phyloP scores from a whole-genome alignment of 2,113 vertebrate genomes.

The Pterocles gutturalis region DNA sequence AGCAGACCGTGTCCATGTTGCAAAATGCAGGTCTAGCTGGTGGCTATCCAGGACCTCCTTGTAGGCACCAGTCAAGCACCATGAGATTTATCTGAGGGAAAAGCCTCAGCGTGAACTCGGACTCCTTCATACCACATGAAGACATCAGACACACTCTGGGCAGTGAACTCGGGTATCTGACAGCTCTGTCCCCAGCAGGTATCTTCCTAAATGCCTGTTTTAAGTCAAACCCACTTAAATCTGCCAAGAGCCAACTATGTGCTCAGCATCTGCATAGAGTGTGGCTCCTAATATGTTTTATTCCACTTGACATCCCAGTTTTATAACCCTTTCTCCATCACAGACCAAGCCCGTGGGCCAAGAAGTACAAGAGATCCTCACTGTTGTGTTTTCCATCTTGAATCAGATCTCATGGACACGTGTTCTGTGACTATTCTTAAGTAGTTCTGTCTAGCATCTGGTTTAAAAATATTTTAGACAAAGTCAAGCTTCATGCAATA shows the following conservation, averaged over 20 bases:
- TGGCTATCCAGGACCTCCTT: neutral
- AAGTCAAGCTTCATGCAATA: neutral
- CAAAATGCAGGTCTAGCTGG: neutral
- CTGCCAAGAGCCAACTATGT: neutral
- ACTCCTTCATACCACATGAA: neutral
- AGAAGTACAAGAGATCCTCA: neutral
- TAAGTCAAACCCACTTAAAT: neutral
- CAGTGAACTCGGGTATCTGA: neutral
- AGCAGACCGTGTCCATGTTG: accelerated
- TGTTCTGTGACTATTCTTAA: neutral
- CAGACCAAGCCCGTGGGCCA: neutral
- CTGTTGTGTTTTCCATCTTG: neutral
- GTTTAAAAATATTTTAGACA: neutral
- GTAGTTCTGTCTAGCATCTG: neutral
- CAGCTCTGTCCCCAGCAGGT: neutral
- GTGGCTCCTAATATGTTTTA: neutral
- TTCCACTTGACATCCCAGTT: neutral
- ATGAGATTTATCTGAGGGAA: neutral
- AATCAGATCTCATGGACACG: neutral
- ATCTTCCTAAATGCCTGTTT: neutral
- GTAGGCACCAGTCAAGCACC: neutral
- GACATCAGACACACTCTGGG: neutral
- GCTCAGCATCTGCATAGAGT: neutral
- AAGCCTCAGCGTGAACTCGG: neutral
- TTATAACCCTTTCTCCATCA: neutral